Conservation (phyloP, 1,140 invertebrate genomes). For the Phocides pigmalion region DNA sequence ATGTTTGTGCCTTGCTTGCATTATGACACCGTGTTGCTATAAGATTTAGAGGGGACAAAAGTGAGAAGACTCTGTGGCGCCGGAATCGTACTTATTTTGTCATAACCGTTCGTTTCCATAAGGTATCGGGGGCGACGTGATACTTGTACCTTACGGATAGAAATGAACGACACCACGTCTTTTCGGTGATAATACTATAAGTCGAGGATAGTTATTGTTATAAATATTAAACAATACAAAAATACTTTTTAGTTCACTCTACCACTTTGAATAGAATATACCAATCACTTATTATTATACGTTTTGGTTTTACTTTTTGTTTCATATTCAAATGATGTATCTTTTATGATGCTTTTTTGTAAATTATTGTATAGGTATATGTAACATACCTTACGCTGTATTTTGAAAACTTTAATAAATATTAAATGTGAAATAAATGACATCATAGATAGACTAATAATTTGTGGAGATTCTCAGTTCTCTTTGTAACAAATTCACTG, state of each 20-base stretch:
- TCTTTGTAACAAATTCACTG: constrained; percentile 4
- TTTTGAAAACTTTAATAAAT: neutral
- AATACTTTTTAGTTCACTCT: no score
- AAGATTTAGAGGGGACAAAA: constrained; percentile 80
- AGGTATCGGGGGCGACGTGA: neutral
- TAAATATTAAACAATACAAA: neutral
- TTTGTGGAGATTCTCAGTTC: neutral
- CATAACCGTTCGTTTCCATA: constrained; percentile 46
- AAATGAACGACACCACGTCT: constrained; percentile 3
- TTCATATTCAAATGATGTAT: no score
- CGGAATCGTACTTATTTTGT: constrained; percentile 60
- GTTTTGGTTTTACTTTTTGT: neutral
- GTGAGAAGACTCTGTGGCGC: constrained; percentile 76
- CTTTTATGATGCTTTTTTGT: no score
- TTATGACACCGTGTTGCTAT: constrained; percentile 80
- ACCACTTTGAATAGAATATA: no score
- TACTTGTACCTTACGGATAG: constrained; percentile 20
- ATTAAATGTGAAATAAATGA: neutral
- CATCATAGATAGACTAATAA: neutral
- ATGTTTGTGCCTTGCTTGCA: constrained; percentile 82
- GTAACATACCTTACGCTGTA: no score
- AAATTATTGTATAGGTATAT: no score
- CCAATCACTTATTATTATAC: no score
- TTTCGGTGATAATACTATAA: constrained; percentile 11
- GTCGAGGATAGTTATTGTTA: neutral